Base-by-base conservation (phyloP, 2,797 vertebrate species). In the Cuculus canorus region DNA sequence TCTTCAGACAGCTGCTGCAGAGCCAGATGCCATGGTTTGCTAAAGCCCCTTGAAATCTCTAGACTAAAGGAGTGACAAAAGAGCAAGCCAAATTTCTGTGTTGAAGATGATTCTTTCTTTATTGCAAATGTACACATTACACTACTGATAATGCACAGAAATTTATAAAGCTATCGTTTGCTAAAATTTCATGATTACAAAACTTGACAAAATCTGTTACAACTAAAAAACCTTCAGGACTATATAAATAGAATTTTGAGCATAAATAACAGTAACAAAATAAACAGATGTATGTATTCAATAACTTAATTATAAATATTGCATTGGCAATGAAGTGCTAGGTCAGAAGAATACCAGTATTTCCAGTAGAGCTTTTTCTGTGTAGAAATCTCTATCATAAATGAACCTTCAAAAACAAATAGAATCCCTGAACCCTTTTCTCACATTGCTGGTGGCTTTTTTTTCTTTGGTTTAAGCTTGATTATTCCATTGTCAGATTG, bases 241-340 rank as follows among this genome's bases (percentile, higher is more conserved):
- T 95, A 96, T 90, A 98, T 98, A 98, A 98, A 98, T 98, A 98
- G 72, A 96, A 96, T 95, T 86, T 92, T 81, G 92, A 96, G 96
- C 95, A 98, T 98, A 98, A 98, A 98, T 98, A 97, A 98, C 80
- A 96, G 94, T 98, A 98, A 96, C 97, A 98, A 98, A 98, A 98
- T 96, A 98, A 95, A 96, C 92, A 94, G 96, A 92, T 91, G 97
- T 95, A 93, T 47, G 93, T 93, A 96, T 90, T 97, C 63, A 97
- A 98, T 98, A 98, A 98, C 97, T 98, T 98, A 98, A 96, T 96
- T 97, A 98, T 98, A 98, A 98, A 98, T 98, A 98, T 88, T 97
- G 95, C 85, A 88, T 91, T 96, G 96, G 93, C 64, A 93, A 96
- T 92, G 96, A 98, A 98, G 98, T 98, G 97, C 98, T 97, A 96